phyloP scores from a whole-genome alignment of 2,888 invertebrate species.

The Gryllus longicercus region DNA sequence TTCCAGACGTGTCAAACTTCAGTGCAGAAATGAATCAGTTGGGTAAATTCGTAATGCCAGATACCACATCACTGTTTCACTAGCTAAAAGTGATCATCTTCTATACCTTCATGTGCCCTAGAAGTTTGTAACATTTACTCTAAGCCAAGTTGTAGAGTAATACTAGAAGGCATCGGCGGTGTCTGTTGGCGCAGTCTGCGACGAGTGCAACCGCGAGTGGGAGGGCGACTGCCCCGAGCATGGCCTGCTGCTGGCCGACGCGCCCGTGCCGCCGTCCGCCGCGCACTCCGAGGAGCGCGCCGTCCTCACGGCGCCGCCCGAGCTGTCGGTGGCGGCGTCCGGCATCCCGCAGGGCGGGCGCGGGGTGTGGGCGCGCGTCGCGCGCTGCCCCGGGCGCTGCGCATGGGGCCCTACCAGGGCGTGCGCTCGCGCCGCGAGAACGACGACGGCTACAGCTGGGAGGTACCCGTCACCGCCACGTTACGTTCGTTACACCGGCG shows the following conservation, averaged over 20 bases:
- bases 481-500: no score
- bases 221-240: constrained; percentile 35
- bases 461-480: not conserved
- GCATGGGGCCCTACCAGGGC: not conserved
- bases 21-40: no score
- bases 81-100: no score
- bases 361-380: not conserved
- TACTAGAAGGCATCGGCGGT: no score
- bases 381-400: not conserved
- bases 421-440: not conserved
- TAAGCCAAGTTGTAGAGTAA: no score
- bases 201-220: constrained; percentile 35
- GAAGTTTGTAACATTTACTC: no score
- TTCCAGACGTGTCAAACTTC: no score
- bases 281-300: not conserved
- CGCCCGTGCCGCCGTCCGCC: not conserved
- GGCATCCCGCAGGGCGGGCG: not conserved
- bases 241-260: constrained; percentile 26
- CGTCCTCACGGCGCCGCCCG: constrained; percentile 4
- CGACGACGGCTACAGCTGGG: not conserved
- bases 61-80: no score
- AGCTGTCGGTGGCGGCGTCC: not conserved
- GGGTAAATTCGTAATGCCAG: no score
- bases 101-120: no score
- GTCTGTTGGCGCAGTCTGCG: constrained; percentile 31